Conservation (phyloP, 2,888 invertebrate genomes). For the Thera obeliscata region DNA sequence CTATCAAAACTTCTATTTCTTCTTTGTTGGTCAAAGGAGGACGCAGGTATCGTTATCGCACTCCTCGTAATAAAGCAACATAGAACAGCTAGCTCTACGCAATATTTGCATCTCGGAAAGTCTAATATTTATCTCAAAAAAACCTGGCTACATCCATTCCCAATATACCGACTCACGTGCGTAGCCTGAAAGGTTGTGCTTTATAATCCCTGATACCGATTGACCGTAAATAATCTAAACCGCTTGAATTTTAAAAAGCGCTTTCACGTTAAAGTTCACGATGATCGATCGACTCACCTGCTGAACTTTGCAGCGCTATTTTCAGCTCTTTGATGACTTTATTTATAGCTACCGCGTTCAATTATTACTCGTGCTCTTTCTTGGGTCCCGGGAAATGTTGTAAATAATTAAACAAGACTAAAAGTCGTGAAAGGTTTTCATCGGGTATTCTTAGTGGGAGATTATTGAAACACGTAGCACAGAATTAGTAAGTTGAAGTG, state of each 20-base stretch:
- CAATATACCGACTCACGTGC: too few species aligned
- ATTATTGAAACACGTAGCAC: background rate
- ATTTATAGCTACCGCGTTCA: conserved; percentile 1
- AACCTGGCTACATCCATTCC: too few species aligned
- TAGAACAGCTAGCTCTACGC: too few species aligned
- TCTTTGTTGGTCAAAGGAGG: too few species aligned
- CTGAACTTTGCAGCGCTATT: conserved; percentile 21
- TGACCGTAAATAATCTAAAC: too few species aligned
- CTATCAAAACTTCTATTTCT: too few species aligned
- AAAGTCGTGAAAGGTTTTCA: conserved; percentile 1
- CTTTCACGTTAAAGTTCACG: background rate
- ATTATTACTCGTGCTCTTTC: background rate
- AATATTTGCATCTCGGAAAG: too few species aligned
- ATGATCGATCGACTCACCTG: background rate
- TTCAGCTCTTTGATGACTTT: conserved; percentile 16
- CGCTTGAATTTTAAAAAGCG: background rate
- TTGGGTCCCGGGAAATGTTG: background rate
- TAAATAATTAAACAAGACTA: background rate
- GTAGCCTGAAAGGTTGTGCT: background rate
- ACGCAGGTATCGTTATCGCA: too few species aligned
- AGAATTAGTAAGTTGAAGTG: background rate
- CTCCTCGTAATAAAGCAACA: too few species aligned
- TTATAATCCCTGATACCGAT: background rate
- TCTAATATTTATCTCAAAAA: too few species aligned
- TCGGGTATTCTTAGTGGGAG: background rate